Conservation (phyloP, 2,888 invertebrate species). For the Cosmorhoe ocellata region DNA sequence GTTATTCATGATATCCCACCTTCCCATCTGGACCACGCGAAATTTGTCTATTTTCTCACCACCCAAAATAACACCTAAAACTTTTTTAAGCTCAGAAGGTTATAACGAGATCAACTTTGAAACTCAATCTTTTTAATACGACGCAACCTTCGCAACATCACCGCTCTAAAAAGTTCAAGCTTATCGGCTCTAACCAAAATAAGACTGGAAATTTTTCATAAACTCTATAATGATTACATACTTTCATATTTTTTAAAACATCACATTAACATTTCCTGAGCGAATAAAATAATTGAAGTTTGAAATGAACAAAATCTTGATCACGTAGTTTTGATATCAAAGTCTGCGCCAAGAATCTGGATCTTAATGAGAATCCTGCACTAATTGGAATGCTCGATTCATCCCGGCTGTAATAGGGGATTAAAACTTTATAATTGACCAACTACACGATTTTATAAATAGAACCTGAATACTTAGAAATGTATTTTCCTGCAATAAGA, state of each 20-base stretch:
- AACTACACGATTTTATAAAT: conserved; percentile 25
- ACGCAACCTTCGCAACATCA: conserved; percentile 22
- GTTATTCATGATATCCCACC: conserved; percentile 67
- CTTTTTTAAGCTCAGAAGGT: conserved; percentile 47
- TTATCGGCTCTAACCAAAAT: conserved; percentile 28
- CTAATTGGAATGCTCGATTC: conserved; percentile 78
- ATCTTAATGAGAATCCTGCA: conserved; percentile 72
- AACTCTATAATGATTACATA: conserved; percentile 17
- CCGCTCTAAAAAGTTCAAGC: conserved; percentile 25
- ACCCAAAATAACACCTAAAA: conserved; percentile 53
- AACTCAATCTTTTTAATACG: conserved; percentile 37
- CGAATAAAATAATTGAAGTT: conserved; percentile 36
- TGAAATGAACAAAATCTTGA: conserved; percentile 66
- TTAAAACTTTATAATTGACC: conserved; percentile 60
- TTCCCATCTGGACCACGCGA: conserved; percentile 58
- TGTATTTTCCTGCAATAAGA: conserved; percentile 41
- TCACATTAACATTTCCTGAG: conserved; percentile 18
- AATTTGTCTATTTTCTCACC: conserved; percentile 61
- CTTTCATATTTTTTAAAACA: conserved; percentile 14
- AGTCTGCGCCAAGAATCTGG: conserved; percentile 69
- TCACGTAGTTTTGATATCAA: conserved; percentile 72
- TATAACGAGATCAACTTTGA: conserved; percentile 44
- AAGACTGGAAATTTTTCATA: conserved; percentile 21
- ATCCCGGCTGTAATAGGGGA: conserved; percentile 54
- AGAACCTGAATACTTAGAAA: conserved; percentile 27